These are phyloP conservation scores for Cantharis nigra DNA, from an alignment of 2,888 invertebrate genomes.

Conservation along the genomic window DNA sequence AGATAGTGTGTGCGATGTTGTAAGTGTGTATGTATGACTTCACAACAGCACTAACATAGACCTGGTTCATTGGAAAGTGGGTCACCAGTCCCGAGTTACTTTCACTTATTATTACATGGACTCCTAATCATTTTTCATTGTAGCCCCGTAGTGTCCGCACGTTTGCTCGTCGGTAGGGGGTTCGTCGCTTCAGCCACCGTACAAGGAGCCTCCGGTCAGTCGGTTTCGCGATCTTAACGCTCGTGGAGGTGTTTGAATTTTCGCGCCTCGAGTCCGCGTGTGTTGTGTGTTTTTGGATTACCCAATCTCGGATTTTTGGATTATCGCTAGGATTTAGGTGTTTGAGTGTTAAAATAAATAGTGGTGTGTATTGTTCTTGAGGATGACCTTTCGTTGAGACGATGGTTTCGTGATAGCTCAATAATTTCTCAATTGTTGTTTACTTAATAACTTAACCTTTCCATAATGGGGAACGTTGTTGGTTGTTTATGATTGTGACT, in stretches of 20 bases:
- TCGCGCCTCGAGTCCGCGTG: conserved; percentile 17
- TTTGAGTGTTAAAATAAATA: conserved; percentile 6
- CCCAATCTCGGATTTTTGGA: conserved; percentile 21
- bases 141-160: conserved; percentile 61
- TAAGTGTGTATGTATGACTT: conserved; percentile 53
- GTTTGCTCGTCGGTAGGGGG: conserved; percentile 37
- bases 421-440: not conserved
- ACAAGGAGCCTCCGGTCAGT: conserved; percentile 34
- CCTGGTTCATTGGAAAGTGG: conserved; percentile 91
- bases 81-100: conserved; percentile 78
- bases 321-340: conserved; percentile 8
- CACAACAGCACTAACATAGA: conserved; percentile 76
- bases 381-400: not conserved
- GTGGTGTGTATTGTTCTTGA: conserved; percentile 1
- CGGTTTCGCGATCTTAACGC: conserved; percentile 25
- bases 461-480: not conserved
- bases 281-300: conserved; percentile 32
- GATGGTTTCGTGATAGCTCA: not conserved
- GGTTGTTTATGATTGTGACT: not conserved
- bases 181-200: conserved; percentile 48
- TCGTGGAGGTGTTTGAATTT: conserved; percentile 22
- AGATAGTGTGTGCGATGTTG: conserved; percentile 46
- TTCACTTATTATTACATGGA: conserved; percentile 82
- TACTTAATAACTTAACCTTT: not conserved
- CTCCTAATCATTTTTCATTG: conserved; percentile 74